Conservation (phyloP, 2,888 invertebrate species). For the Conops quadrifasciatus region DNA sequence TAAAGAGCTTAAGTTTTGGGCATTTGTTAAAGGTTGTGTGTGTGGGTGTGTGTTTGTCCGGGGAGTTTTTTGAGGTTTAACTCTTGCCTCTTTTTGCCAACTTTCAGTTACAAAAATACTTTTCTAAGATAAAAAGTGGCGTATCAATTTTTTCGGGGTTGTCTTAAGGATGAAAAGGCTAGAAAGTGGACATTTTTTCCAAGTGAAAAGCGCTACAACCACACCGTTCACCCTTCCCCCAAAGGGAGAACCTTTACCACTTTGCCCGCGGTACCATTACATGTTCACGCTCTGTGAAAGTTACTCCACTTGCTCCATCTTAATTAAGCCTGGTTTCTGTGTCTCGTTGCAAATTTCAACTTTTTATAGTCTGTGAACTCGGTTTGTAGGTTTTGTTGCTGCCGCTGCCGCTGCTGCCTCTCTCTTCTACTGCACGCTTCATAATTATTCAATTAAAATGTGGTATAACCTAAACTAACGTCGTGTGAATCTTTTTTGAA, state of each 20-base stretch:
- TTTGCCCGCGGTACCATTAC: neutral
- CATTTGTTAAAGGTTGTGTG: neutral
- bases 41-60: too few species aligned
- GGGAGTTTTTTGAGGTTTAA: neutral
- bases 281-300: constrained; percentile 10
- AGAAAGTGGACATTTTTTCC: too few species aligned
- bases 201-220: too few species aligned
- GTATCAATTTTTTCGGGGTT: too few species aligned
- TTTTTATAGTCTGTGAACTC: constrained; percentile 30
- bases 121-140: too few species aligned
- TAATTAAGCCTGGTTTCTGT: constrained; percentile 11
- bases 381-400: constrained; percentile 31
- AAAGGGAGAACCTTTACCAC: neutral
- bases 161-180: too few species aligned
- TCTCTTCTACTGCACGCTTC: neutral
- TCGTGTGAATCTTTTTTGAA: constrained; percentile 25
- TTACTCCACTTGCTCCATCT: constrained; percentile 12
- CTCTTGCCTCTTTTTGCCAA: neutral
- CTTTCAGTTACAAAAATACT: too few species aligned
- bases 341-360: neutral
- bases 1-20: neutral
- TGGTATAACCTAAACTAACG: constrained; percentile 1
- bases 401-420: neutral
- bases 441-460: constrained; percentile 32
- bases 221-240: too few species aligned